Evolutionary conservation across 2,113 vertebrate species (phyloP).

Genomic region (Callionymus lyra): DNA sequence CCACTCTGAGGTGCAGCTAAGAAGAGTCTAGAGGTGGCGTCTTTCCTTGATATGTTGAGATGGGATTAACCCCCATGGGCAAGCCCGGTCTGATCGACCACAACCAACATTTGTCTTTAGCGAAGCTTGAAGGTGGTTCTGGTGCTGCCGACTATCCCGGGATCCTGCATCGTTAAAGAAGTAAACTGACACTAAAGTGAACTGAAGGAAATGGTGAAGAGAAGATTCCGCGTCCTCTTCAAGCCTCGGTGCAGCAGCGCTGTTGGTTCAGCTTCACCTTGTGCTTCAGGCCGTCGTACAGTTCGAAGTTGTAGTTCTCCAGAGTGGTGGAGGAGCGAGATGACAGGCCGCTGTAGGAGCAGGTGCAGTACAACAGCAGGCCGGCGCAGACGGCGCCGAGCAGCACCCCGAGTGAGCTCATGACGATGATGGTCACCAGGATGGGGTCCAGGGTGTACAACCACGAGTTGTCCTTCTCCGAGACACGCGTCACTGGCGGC

Average conservation of each 20-base stretch:
- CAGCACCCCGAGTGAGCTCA: constrained; percentile 93
- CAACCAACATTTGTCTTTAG: constrained; percentile 17
- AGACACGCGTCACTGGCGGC: constrained; percentile 56
- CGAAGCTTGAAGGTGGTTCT: constrained; percentile 12
- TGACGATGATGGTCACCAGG: constrained; percentile 95
- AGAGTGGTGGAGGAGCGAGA: constrained; percentile 91
- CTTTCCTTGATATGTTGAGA: constrained; percentile 66
- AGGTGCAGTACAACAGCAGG: constrained; percentile 94
- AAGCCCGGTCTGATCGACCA: constrained; percentile 14
- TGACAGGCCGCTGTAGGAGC: constrained; percentile 86
- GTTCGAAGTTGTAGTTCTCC: constrained; percentile 99
- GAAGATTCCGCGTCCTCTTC: constrained; percentile 44
- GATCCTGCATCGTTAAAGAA: constrained; percentile 21
- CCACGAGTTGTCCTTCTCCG: constrained; percentile 90
- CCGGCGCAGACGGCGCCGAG: constrained; percentile 89
- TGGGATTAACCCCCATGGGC: constrained; percentile 26
- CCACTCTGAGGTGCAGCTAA: constrained; percentile 42
- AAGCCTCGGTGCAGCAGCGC: constrained; percentile 95
- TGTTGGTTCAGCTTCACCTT: constrained; percentile 98
- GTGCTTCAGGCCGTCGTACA: constrained; percentile 97
- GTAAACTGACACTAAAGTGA: constrained; percentile 34
- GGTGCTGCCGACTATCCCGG: constrained; percentile 6
- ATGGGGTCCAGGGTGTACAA: constrained; percentile 93
- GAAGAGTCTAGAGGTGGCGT: constrained; percentile 48
- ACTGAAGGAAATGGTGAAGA: constrained; percentile 26